Evolutionary conservation across 2,888 invertebrate genomes (phyloP), one percentile per base, ranked within the genome.

Genomic region (Drosophila sordidula): DNA sequence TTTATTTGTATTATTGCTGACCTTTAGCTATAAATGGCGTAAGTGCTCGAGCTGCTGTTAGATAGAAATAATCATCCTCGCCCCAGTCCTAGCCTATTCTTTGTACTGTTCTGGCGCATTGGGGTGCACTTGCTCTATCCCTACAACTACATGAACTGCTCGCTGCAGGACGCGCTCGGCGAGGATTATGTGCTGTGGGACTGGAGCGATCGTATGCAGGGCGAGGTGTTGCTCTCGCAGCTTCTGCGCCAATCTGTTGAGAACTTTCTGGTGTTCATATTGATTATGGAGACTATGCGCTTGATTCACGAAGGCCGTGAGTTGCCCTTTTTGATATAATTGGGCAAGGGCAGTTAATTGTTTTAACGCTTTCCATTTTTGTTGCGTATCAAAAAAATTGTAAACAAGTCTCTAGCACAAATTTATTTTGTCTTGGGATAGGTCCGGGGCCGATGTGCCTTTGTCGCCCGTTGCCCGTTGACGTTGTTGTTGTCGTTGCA

Each of bases 381-480:
- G 59, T 64, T 62, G 57, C 22, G 59, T 59, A 72, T 65, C 64
- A 6, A 16, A 14, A 14, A 71, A 62, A 39, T 49, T 49, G 45
- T 50, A 38, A 70, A 58, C 22, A 25, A 36, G 56, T 57, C 49
- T 61, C 54, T 22, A 34, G 55, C 80, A 68, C 64, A 72, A 75
- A 67, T 41, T 67, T 50, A 52, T 77, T 68, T 55, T 68, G 68
- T 61, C 70, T 88, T 88, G 83, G 73, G 73, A 73, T 88, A 84
- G 84, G 89, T 75, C 78, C 41, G 72, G 59, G 63, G 59, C 45
- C 54, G 58, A 51, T 67, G 74, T 55, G 62, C 70, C 76, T 63
- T 72, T 68, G 74, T 59, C 36, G 69, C 16, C 16, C 52, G 42
- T 8, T 8, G 26, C 26, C 26, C 22, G 22, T 9, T 29, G 29